Evolutionary conservation across 2,888 invertebrate species (phyloP), one percentile per base, ranked within the genome.

Genomic region (Loripinus fragilis): DNA sequence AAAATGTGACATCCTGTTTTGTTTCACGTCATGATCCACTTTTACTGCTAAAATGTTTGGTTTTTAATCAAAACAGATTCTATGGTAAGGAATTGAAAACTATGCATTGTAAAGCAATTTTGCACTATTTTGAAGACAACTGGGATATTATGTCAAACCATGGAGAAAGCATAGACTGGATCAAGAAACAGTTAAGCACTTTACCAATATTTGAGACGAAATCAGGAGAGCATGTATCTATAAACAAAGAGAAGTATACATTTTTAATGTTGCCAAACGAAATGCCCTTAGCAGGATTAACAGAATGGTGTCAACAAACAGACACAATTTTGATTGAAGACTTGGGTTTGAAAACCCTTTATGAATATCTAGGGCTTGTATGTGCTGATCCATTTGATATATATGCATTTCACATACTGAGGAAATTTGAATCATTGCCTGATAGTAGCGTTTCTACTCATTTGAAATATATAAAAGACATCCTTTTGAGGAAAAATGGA

Each of bases 231-330:
- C n/a, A n/a, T n/a, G n/a, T n/a, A n/a, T n/a, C n/a, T n/a, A n/a
- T n/a, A n/a, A n/a, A n/a, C n/a, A n/a, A n/a, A n/a, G n/a, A n/a
- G n/a, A n/a, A n/a, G n/a, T n/a, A n/a, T n/a, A n/a, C n/a, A n/a
- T n/a, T n/a, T n/a, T n/a, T n/a, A n/a, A n/a, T n/a, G n/a, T n/a
- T n/a, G n/a, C 79, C 83, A 25, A 17, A n/a, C 41, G 41, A 30
- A 8, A 83, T 83, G 17, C 81, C 81, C 20, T 0, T 25, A 42
- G 70, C 64, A 10, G 83, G 85, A n/a, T 52, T 83, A 1, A 35
- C 74, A 50, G 52, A 70, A 64, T 84, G 81, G 81, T 81, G 79
- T 8, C 8, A 33, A 17, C 8, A 15, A 0, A 65, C 77, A 12
- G 50, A 45, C 0, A 74, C 70, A 42, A 64, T 70, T 12, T 41